phyloP scores from a whole-genome alignment of 2,888 invertebrate species.

The Drosophila infuscata region DNA sequence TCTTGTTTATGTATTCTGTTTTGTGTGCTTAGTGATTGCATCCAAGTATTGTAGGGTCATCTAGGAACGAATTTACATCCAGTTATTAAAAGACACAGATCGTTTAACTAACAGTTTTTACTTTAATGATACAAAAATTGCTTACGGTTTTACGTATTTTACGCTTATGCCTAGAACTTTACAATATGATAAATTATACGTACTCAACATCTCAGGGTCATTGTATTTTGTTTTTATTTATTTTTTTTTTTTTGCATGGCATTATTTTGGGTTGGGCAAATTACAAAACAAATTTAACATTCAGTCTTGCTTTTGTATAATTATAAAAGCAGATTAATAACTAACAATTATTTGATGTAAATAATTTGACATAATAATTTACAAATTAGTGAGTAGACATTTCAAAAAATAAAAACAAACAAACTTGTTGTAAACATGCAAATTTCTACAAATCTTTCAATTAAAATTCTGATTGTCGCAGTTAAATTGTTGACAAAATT shows the following conservation, averaged over 20 bases:
- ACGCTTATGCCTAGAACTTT: conserved; percentile 19
- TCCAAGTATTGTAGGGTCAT: background rate
- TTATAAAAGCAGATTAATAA: conserved; percentile 39
- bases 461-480: background rate
- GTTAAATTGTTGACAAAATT: conserved; percentile 4
- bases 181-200: conserved; percentile 43
- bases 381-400: background rate
- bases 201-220: conserved; percentile 9
- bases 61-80: background rate
- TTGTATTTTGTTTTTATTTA: background rate
- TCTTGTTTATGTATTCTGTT: too few relatives aligned
- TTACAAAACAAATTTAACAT: conserved; percentile 35
- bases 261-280: conserved; percentile 40
- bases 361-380: conserved; percentile 23
- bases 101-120: background rate
- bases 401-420: conserved; percentile 4
- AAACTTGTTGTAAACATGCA: conserved; percentile 8
- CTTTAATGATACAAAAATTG: background rate
- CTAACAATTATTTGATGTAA: conserved; percentile 8
- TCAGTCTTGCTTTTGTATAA: conserved; percentile 49
- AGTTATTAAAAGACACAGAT: background rate
- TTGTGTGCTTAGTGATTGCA: background rate
- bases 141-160: background rate
- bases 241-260: conserved; percentile 30
- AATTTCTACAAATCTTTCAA: conserved; percentile 2